Evolutionary conservation across 92 coral and sea anemone species (phyloP), one percentile per base, ranked within the genome.

Genomic region (Pocillopora grandis): DNA sequence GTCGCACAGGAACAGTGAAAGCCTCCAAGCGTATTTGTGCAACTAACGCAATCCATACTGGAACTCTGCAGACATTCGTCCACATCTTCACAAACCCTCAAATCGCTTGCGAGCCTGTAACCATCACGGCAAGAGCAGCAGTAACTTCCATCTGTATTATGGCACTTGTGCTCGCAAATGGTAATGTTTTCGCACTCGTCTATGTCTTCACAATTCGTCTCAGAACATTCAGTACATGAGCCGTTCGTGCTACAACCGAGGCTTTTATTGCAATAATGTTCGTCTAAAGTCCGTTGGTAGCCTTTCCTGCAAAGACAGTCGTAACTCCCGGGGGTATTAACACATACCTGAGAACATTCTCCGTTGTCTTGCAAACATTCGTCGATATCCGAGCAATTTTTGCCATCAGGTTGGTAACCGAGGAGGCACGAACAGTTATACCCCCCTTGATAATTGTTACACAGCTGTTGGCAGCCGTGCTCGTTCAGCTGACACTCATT

Each of bases 361-460:
- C 85, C 83, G 48, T 75, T 69, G 62, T 82, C 67, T 12, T 72
- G 73, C 76, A 31, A 68, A 58, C 94, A 91, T 55, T 91, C 94
- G 64, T 91, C 72, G 7, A 91, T 76, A 80, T 88, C 94, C 19
- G 67, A 66, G n/a, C 94, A 91, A 17, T 76, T 75, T 66, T 21
- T 52, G 18, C 85, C 80, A 82, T 88, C 90, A 15, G 67, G 90
- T 10, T 58, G 77, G 80, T 88, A 91, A 15, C 94, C 94, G 9
- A 14, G 76, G 75, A 70, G 42, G 81, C 94, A 91, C 9, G 92
- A 78, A 58, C 94, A 91, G 33, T 67, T 81, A 72, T 80, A 91
- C 8, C 92, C 79, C 7, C 94, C 90, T 19, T 65, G 80, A 10
- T n/a, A 18, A 68, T 91, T 91, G 9, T 33, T 62, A 66, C 94